Percentiles rank a stretch among this genome's conserved stretches.
Conservation (phyloP, 2,113 vertebrate species). For the Bos javanicus region DNA sequence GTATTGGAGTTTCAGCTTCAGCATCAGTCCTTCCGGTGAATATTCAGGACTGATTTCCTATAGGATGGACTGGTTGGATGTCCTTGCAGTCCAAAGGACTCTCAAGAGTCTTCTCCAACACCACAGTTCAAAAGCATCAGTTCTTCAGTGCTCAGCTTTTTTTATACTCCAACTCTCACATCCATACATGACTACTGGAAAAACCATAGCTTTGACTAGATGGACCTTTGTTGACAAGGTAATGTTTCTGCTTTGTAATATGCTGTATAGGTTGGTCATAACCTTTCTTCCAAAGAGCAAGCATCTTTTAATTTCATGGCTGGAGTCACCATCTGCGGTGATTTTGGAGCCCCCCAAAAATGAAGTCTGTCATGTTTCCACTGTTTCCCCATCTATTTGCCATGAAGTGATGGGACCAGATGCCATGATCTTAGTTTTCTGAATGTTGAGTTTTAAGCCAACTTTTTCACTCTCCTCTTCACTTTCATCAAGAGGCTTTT, state of each 20-base stretch:
- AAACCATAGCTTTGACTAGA: neutral
- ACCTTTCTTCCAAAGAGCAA: neutral
- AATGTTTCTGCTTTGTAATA: neutral
- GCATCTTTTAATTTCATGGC: neutral
- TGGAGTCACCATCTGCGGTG: neutral
- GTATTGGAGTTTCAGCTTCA: neutral
- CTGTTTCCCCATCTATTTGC: neutral
- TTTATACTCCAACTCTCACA: neutral
- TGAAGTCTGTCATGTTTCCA: neutral
- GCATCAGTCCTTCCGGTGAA: neutral
- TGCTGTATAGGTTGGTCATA: neutral
- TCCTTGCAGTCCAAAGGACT: neutral
- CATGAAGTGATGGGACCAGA: neutral
- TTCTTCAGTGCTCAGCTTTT: neutral
- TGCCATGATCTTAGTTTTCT: neutral
- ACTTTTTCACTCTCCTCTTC: neutral
- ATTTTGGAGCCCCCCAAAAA: neutral
- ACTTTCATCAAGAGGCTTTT: neutral
- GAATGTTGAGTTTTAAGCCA: neutral
- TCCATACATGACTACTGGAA: neutral
- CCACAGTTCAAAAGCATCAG: neutral
- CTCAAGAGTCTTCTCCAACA: neutral
- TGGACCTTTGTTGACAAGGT: neutral
- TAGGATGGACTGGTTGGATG: neutral
- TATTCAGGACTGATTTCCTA: neutral